A percentile compares a stretch with the other conserved stretches of the same genome.
These are phyloP conservation scores for Stomatorhinus ivindoensis DNA, from an alignment of 2,113 vertebrate species.

Conservation along the genomic window DNA sequence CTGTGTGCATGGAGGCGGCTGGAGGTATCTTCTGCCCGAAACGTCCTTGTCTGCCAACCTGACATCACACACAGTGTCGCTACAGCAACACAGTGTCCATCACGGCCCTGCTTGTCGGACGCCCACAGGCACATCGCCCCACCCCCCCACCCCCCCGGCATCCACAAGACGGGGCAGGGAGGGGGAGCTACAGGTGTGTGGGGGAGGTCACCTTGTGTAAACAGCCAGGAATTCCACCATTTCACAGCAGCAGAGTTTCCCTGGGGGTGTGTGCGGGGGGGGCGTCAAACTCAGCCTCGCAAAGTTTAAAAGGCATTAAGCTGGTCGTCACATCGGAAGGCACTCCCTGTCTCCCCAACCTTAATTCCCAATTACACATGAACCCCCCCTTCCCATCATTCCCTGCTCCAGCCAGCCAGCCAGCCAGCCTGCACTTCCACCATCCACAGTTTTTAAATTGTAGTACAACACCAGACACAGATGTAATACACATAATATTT, in stretches of 20 bases:
- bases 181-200: conserved; percentile 52
- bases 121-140: background rate
- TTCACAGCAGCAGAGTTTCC: conserved; percentile 16
- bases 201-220: conserved; percentile 58
- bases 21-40: background rate
- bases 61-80: conserved; percentile 37
- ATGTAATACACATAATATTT: background rate
- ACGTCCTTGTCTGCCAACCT: conserved; percentile 21
- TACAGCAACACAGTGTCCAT: conserved; percentile 27
- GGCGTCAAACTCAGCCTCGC: background rate
- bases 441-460: background rate
- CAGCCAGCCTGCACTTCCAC: background rate
- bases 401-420: too few relatives aligned
- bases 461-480: background rate
- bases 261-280: background rate
- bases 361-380: background rate
- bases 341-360: background rate
- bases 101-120: background rate
- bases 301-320: background rate
- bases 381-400: background rate
- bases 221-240: conserved; percentile 49
- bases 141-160: background rate
- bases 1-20: background rate
- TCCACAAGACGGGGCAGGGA: background rate
- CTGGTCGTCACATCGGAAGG: background rate